These are phyloP conservation scores for Eustalomyia histrio DNA, from an alignment of 2,888 invertebrate genomes.

Conservation along the genomic window DNA sequence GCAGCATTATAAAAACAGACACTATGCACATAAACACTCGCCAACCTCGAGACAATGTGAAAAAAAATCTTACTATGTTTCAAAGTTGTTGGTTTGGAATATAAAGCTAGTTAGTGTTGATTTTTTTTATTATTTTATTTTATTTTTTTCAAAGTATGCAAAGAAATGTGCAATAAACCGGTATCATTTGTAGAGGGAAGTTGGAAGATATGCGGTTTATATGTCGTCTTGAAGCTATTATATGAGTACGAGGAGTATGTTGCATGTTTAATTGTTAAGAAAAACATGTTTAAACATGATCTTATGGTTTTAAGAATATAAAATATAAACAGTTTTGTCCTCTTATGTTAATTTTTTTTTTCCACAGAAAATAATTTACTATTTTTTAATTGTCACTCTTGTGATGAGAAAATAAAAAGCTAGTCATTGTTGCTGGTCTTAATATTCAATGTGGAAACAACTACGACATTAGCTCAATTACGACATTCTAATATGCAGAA, in stretches of 20 bases:
- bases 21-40: background rate
- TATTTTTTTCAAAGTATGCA: background rate
- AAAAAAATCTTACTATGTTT: background rate
- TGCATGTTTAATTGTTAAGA: constrained; percentile 21
- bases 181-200: constrained; percentile 51
- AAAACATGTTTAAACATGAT: constrained; percentile 34
- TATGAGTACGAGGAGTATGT: background rate
- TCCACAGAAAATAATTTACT: background rate
- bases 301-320: constrained; percentile 11
- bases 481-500: too few species aligned
- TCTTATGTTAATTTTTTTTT: constrained; percentile 43
- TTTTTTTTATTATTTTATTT: too few species aligned
- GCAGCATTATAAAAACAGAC: constrained; percentile 29
- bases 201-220: constrained; percentile 14
- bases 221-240: constrained; percentile 15
- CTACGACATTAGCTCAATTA: too few species aligned
- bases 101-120: background rate
- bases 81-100: constrained; percentile 13
- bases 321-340: constrained; percentile 17
- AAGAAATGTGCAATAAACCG: constrained; percentile 53
- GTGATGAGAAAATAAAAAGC: too few species aligned
- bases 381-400: background rate
- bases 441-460: too few species aligned
- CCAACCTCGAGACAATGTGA: background rate
- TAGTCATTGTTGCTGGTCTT: too few species aligned